A percentile compares a stretch with the other conserved stretches of the same genome.
phyloP scores from a whole-genome alignment of 2,797 vertebrate species.

The Nasua narica region DNA sequence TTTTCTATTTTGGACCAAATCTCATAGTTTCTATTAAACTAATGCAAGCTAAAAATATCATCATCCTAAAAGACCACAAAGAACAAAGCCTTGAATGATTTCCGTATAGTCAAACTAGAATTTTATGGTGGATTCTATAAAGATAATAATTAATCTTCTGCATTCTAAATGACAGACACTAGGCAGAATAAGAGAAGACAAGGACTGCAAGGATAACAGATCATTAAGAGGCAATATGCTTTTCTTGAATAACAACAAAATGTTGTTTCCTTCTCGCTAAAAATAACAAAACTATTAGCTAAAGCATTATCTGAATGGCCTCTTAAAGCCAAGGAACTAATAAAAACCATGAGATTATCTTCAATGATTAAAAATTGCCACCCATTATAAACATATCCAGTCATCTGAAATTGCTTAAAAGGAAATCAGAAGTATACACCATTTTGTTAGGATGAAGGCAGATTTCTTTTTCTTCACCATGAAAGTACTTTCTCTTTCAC shows the following conservation, averaged over 20 bases:
- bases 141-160: slow-evolving; percentile 54
- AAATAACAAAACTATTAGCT: slow-evolving; percentile 68
- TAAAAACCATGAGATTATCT: slow-evolving; percentile 57
- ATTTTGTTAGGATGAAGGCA: slow-evolving; percentile 10
- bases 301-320: slow-evolving; percentile 60
- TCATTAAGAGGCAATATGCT: slow-evolving; percentile 50
- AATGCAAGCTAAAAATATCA: not conserved
- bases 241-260: slow-evolving; percentile 68
- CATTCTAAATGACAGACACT: slow-evolving; percentile 38
- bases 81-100: slow-evolving; percentile 6
- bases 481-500: not conserved
- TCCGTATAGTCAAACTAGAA: slow-evolving; percentile 34
- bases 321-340: slow-evolving; percentile 63
- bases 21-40: not conserved
- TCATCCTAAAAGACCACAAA: slow-evolving; percentile 23
- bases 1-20: not conserved
- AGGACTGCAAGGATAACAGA: slow-evolving; percentile 42
- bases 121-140: slow-evolving; percentile 33
- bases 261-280: slow-evolving; percentile 46
- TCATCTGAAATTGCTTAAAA: slow-evolving; percentile 41
- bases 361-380: slow-evolving; percentile 62
- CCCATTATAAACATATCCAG: slow-evolving; percentile 56
- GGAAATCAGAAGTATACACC: slow-evolving; percentile 14
- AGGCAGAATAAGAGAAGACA: not conserved
- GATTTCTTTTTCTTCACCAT: slow-evolving; percentile 14